Evolutionary conservation across 2,888 invertebrate species (phyloP).

Genomic region (Sarcophaga carnaria): DNA sequence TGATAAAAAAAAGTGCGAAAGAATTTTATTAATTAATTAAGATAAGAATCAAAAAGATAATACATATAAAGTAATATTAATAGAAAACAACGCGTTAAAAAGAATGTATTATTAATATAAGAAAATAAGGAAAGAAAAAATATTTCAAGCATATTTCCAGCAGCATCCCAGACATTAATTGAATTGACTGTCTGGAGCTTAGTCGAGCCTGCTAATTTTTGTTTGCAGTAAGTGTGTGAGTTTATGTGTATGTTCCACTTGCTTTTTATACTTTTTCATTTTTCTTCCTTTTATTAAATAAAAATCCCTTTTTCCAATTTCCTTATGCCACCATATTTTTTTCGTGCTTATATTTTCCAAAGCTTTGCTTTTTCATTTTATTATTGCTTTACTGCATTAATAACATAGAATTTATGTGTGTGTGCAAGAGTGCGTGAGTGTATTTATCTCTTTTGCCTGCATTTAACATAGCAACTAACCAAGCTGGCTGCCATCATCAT

Average conservation of each 20-base stretch:
- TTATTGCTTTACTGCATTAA: constrained; percentile 2
- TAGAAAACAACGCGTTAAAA: neutral
- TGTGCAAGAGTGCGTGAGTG: constrained; percentile 4
- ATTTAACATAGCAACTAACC: constrained; percentile 55
- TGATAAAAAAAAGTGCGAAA: constrained; percentile 6
- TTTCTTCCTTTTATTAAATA: too few relatives aligned
- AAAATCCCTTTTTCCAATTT: neutral
- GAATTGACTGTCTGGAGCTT: constrained; percentile 59
- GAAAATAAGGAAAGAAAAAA: neutral
- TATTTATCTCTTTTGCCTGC: constrained; percentile 12
- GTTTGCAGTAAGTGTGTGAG: neutral
- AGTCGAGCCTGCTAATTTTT: constrained; percentile 15
- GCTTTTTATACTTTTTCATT: too few relatives aligned
- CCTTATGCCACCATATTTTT: neutral
- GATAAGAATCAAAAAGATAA: too few relatives aligned
- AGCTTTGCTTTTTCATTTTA: neutral
- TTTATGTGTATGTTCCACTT: neutral
- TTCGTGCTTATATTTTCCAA: neutral
- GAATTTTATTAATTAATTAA: neutral
- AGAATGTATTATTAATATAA: neutral
- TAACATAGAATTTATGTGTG: neutral
- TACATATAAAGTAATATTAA: too few relatives aligned
- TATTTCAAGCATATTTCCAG: neutral
- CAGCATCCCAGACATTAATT: constrained; percentile 52
- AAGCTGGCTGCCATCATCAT: neutral